Evolutionary conservation across 2,797 vertebrate species (phyloP).

Genomic region (Jordanella pulchra): DNA sequence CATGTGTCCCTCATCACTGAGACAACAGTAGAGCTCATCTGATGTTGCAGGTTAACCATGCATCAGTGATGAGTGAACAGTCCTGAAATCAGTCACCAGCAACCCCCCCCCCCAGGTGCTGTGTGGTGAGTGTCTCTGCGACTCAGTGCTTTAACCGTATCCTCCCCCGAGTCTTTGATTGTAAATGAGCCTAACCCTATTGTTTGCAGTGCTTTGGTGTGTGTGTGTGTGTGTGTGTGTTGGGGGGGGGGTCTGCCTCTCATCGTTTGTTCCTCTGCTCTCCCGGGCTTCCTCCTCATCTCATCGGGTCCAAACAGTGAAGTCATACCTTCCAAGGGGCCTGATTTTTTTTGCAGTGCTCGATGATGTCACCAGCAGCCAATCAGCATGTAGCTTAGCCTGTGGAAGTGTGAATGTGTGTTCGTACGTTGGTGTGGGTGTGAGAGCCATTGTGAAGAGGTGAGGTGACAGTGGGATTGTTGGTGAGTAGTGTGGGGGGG

Average conservation of each 20-base stretch:
- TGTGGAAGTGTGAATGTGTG: constrained; percentile 46
- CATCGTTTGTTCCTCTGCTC: constrained; percentile 35
- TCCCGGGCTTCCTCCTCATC: constrained; percentile 58
- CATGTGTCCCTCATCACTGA: background rate
- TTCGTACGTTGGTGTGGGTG: constrained; percentile 13
- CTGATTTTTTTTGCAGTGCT: constrained; percentile 71
- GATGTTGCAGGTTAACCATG: background rate
- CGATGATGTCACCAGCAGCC: constrained; percentile 84
- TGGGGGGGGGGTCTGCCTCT: constrained; percentile 35
- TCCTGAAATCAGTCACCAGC: constrained; percentile 26
- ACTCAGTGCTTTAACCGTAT: constrained; percentile 52
- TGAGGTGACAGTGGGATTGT: constrained; percentile 17
- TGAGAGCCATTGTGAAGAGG: constrained; percentile 36
- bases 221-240: background rate
- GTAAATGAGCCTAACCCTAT: constrained; percentile 71
- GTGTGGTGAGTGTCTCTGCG: constrained; percentile 10
- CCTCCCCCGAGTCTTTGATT: constrained; percentile 76
- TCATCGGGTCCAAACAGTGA: constrained; percentile 77
- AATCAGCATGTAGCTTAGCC: constrained; percentile 76
- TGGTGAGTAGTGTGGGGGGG: constrained; percentile 28
- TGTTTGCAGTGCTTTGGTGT: constrained; percentile 19
- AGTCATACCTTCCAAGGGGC: constrained; percentile 81
- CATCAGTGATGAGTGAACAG: constrained; percentile 8
- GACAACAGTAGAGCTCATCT: background rate
- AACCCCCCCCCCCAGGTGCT: background rate